Base-by-base conservation (phyloP, 1,140 invertebrate species). In the Formica exsecta region DNA sequence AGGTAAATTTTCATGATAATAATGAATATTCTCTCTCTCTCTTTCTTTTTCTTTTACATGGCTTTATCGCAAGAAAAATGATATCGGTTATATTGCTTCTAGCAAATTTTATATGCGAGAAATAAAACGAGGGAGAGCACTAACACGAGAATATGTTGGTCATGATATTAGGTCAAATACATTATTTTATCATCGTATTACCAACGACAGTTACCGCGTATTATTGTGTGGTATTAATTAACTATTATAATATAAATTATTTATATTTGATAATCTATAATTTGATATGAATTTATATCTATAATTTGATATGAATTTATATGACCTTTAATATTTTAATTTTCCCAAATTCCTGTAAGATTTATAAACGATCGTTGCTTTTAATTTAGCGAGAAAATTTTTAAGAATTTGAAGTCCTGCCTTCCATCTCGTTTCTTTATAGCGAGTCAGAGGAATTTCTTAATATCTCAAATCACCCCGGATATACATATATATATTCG, bases 1-100 rank as follows among this genome's bases (percentile, higher is more conserved):
- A 6, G 96, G 96, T 96, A 90, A 95, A 94, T 90, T 32, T n/a
- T 8, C 25, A 59, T 61, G 51, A 80, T 79, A 74, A 87, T 71
- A 25, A 48, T 0, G 54, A 59, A 59, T 22, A 8, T 9, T 59
- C 51, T 19, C 19, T 54, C 6, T 44, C 41, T 48, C 44, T 48
- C 11, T 48, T 19, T 51, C 4, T 19, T 51, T 51, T 16, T 51
- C 1, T 19, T 51, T 51, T 48, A 48, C 8, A 51, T 3, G n/a
- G n/a, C n/a, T 59, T 59, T 0, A 2, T 22, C 4, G 16, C 48
- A 51, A 51, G 48, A 19, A 51, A 51, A 51, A 19, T 19, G 0
- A 19, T 19, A 51, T 51, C 48, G 48, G 48, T 51, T 16, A 6
- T 51, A 51, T 51, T 5, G 48, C 16, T 51, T 51, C 54, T n/a